Evolutionary conservation across 2,888 invertebrate species (phyloP), one percentile per base, ranked within the genome.

Genomic region (Drosophila lacicola): DNA sequence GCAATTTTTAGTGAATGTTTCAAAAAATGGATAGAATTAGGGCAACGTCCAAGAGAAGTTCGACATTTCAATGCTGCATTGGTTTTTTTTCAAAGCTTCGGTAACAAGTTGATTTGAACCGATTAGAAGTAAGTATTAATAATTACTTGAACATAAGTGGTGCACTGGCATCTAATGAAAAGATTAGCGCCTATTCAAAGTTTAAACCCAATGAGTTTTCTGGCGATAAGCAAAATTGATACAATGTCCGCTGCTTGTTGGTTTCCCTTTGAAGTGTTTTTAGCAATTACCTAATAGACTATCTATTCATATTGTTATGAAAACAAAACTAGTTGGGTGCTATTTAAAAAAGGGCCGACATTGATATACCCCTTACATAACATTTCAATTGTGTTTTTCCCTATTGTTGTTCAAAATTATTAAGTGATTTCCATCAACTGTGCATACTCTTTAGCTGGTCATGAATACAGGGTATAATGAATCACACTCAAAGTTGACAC

Each of bases 401-500:
- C 25, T 25, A 2, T 1, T 25, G 25, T 25, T 6, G 6, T 25
- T 25, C 0, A 1, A 25, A 25, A 6, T 25, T 6, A 8, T 1
- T 6, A 25, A 29, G 29, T 29, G 8, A 2, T 8, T 29, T 2
- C 9, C 14, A 11, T 1, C 2, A 13, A 1, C 13, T 39, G 41
- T 13, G 47, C 10, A 58, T 53, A 67, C 68, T 58, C 68, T 34
- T 6, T 17, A 11, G 11, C 6, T 25, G 39, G 0, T 0, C 3
- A 4, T 14, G 17, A 8, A 2, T 14, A 2, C 1, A 29, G 13
- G 44, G 57, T 50, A 69, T 49, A 21, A 58, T 69, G 68, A 71
- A 53, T 71, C 71, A 71, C 57, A 66, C 60, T 49, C 50, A 9
- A n/a, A 34, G 19, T 57, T 46, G 53, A 50, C 63, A 61, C 63